A percentile compares a stretch with the other conserved stretches of the same genome.
These are phyloP conservation scores for Drosophila prolongata DNA, from an alignment of 2,888 invertebrate species.

Conservation along the genomic window DNA sequence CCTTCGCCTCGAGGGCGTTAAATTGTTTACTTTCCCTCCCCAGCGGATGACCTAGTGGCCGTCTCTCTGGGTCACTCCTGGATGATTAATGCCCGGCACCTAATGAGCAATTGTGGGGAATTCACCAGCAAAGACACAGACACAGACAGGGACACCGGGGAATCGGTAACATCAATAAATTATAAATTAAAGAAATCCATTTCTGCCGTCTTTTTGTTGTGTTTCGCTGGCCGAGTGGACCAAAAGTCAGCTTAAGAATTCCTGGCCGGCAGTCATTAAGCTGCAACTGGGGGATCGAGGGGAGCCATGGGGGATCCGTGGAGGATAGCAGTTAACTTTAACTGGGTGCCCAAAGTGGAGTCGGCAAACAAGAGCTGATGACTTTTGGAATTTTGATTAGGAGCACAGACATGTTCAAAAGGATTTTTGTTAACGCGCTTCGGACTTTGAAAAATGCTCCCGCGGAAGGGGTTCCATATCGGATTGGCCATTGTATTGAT, in stretches of 20 bases:
- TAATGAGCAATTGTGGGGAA: conserved; percentile 74
- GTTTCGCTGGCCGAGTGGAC: conserved; percentile 22
- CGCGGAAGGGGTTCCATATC: conserved; percentile 23
- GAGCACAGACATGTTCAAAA: conserved; percentile 80
- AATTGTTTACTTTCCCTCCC: conserved; percentile 44
- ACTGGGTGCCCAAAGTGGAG: conserved; percentile 48
- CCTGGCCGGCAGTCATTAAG: conserved; percentile 75
- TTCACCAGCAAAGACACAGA: conserved; percentile 25
- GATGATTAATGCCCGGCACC: conserved; percentile 71
- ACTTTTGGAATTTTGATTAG: conserved; percentile 80
- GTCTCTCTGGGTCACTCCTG: conserved; percentile 40
- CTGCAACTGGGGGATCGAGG: conserved; percentile 20
- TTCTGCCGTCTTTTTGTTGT: conserved; percentile 41
- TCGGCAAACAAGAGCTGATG: conserved; percentile 61
- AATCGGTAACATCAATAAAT: conserved; percentile 78
- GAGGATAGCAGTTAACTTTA: conserved; percentile 24
- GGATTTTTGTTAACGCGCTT: conserved; percentile 79
- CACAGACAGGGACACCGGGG: conserved; percentile 38
- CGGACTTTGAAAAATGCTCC: conserved; percentile 74
- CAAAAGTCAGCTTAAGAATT: conserved; percentile 65
- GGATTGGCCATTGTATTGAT: conserved; percentile 73
- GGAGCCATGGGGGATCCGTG: background rate
- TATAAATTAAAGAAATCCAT: conserved; percentile 81
- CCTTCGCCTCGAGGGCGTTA: conserved; percentile 42
- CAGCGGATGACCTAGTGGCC: conserved; percentile 43